phyloP scores from a whole-genome alignment of 2,797 vertebrate genomes.

The Pogonophryne albipinna region DNA sequence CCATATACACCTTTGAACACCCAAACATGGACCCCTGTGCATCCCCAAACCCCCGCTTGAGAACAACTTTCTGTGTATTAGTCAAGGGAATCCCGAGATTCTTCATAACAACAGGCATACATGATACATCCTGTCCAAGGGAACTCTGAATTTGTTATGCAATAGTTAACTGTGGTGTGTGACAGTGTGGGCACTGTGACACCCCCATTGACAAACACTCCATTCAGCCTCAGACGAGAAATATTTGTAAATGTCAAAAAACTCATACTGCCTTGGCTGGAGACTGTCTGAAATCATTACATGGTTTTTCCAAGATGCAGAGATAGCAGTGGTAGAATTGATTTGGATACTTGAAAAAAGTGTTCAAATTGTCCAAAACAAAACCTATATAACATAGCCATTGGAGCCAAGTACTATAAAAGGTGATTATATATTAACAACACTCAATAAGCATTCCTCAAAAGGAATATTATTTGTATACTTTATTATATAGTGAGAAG shows the following conservation, averaged over 20 bases:
- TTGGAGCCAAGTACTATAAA: not conserved
- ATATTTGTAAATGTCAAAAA: constrained; percentile 19
- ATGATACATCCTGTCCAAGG: constrained; percentile 37
- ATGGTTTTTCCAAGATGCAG: not conserved
- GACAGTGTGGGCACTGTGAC: constrained; percentile 60
- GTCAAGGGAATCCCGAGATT: constrained; percentile 60
- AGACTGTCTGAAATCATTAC: constrained; percentile 4
- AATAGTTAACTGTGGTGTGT: constrained; percentile 43
- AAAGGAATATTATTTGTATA: not conserved
- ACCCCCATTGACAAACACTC: constrained; percentile 51
- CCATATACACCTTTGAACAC: not conserved
- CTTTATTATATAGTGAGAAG: not conserved
- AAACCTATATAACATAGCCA: not conserved
- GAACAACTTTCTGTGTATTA: not conserved
- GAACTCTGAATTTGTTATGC: constrained; percentile 53
- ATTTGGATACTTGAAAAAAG: not conserved
- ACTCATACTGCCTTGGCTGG: not conserved
- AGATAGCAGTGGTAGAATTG: not conserved
- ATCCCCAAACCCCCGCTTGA: not conserved
- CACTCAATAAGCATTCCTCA: not conserved
- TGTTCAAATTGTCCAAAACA: not conserved
- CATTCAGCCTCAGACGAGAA: constrained; percentile 9
- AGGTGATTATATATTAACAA: not conserved
- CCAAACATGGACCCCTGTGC: not conserved
- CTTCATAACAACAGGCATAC: constrained; percentile 40